Base-by-base conservation (phyloP, 2,888 invertebrate species). In the Argyresthia albistria region DNA sequence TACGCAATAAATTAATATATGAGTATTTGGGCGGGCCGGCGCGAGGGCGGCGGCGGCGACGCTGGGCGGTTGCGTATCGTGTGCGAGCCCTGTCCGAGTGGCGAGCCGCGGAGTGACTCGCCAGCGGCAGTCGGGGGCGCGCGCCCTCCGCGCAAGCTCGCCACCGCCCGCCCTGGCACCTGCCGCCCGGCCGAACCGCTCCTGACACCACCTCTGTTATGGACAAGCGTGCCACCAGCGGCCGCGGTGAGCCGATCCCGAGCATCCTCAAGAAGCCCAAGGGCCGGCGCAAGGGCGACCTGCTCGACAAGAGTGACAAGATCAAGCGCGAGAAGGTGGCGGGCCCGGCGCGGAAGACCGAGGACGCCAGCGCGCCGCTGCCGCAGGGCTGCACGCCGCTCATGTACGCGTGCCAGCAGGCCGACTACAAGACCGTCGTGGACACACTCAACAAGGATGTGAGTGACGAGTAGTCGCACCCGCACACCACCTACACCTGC, bases 401-500 rank as follows among this genome's bases (percentile, higher is more conserved):
- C 70, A 96, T 97, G 96, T 95, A 95, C 86, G 95, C 96, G 66
- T 96, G 96, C 73, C 96, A 96, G 80, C 96, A 95, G 75, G 95
- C 93, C 51, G 92, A 95, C 83, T 92, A 94, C 74, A 90, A 91
- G 59, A 90, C 92, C 61, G 95, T 96, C 60, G 88, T 93, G 61
- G 91, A 91, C 63, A 90, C 94, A 62, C 89, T 96, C 63, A 91
- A 91, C 67, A 92, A 91, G 69, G 93, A 94, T 90, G 95, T 95
- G 89, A 89, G 90, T 89, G 54, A 37, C 36, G 6, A 14, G 48
- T 15, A 8, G 12, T 36, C 48, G 37, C 14, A 36, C 36, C 48
- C 35, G 35, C 48, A 36, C 35, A 48, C 48, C 10, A 15, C 37
- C 12, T 9, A 14, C 15, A 37, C 10, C 46, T 15, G 35, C 47